Evolutionary conservation across 2,888 invertebrate species (phyloP).

Genomic region (Melinopterus prodromus): DNA sequence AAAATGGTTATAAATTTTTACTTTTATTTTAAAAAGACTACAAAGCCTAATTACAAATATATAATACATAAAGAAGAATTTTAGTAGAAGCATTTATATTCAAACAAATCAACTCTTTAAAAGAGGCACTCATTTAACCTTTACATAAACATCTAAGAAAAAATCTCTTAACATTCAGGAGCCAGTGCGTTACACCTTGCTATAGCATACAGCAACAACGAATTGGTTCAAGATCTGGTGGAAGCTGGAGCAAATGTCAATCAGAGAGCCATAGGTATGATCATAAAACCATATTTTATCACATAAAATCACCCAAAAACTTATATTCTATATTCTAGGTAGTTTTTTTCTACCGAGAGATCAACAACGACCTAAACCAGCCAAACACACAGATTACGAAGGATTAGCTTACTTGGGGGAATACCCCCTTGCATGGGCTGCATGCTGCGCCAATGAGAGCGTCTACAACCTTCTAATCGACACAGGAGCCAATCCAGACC

Average conservation of each 20-base stretch:
- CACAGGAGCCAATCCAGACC: constrained; percentile 92
- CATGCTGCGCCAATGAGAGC: constrained; percentile 96
- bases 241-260: constrained; percentile 92
- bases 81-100: too few species aligned
- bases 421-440: constrained; percentile 97
- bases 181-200: constrained; percentile 95
- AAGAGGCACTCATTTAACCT: too few species aligned
- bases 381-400: constrained; percentile 90
- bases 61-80: too few species aligned
- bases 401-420: constrained; percentile 97
- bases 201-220: constrained; percentile 96
- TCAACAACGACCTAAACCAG: constrained; percentile 82
- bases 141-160: neutral
- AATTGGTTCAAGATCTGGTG: constrained; percentile 91
- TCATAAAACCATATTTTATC: neutral
- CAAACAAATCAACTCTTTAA: too few species aligned
- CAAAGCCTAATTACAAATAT: too few species aligned
- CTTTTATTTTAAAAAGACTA: too few species aligned
- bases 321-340: constrained; percentile 51
- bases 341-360: constrained; percentile 96
- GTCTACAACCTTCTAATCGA: constrained; percentile 95
- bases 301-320: constrained; percentile 48
- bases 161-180: constrained; percentile 62
- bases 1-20: too few species aligned
- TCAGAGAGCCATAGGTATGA: constrained; percentile 87